A percentile compares a stretch with the other conserved stretches of the same genome.
phyloP scores from a whole-genome alignment of 2,113 vertebrate genomes.

The Cacatua alba region DNA sequence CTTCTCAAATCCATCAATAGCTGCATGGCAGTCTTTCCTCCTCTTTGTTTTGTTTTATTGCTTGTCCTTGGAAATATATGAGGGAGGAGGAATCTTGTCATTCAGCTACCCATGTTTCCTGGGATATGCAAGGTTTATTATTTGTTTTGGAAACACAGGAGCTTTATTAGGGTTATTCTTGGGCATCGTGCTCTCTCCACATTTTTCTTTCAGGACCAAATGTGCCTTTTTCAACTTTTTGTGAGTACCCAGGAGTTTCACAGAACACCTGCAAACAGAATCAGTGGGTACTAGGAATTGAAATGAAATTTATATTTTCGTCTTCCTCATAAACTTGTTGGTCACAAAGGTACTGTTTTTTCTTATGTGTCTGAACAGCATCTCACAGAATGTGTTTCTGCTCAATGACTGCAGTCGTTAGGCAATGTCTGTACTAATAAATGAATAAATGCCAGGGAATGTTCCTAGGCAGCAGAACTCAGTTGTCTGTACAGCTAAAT shows the following conservation, averaged over 20 bases:
- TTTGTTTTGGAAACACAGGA: constrained; percentile 66
- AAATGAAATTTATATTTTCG: neutral
- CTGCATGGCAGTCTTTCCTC: neutral
- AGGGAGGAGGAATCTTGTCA: neutral
- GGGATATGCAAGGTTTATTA: constrained; percentile 60
- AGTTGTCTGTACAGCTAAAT: neutral
- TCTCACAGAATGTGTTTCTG: neutral
- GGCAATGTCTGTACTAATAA: neutral
- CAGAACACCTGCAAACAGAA: neutral
- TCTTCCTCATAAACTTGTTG: neutral
- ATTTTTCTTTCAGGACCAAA: constrained; percentile 12
- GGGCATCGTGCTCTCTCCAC: neutral
- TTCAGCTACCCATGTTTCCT: constrained; percentile 39
- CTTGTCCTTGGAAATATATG: neutral
- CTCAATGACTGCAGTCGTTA: neutral
- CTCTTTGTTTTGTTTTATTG: neutral
- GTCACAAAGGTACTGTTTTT: neutral
- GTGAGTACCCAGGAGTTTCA: neutral
- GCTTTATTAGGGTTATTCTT: constrained; percentile 42
- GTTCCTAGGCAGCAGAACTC: neutral
- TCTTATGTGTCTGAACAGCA: neutral
- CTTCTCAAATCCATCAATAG: neutral
- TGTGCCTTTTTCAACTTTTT: neutral
- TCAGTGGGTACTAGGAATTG: neutral
- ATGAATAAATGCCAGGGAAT: neutral